Percentiles rank a stretch among this genome's conserved stretches.
These are phyloP conservation scores for Galagoides demidoff DNA, from an alignment of 2,797 vertebrate species.

Conservation along the genomic window DNA sequence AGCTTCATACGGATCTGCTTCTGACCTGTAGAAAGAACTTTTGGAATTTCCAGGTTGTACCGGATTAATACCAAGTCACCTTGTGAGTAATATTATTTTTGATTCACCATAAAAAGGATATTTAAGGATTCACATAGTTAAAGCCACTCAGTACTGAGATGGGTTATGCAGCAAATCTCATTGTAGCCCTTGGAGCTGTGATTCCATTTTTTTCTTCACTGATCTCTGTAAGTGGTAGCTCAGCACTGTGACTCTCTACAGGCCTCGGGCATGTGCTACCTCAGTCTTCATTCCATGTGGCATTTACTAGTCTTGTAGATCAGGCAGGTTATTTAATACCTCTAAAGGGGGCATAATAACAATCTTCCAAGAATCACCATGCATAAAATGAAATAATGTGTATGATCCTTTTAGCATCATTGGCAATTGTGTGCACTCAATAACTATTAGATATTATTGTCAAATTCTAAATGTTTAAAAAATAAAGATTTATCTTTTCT, in stretches of 20 bases:
- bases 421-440: neutral
- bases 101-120: neutral
- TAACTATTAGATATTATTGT: constrained; percentile 5
- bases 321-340: neutral
- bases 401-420: neutral
- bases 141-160: neutral
- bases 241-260: neutral
- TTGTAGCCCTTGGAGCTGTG: neutral
- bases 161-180: neutral
- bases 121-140: neutral
- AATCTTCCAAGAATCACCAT: neutral
- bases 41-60: neutral
- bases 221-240: neutral
- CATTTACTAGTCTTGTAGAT: neutral
- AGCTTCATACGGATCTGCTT: neutral
- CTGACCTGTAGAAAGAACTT: neutral
- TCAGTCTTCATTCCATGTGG: neutral
- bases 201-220: neutral
- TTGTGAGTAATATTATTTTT: neutral
- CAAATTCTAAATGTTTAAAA: neutral
- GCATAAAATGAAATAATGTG: neutral
- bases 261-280: neutral
- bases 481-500: neutral
- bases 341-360: neutral
- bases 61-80: neutral